These are phyloP conservation scores for Hyposoter didymator DNA, from an alignment of 2,888 invertebrate species.

Conservation along the genomic window DNA sequence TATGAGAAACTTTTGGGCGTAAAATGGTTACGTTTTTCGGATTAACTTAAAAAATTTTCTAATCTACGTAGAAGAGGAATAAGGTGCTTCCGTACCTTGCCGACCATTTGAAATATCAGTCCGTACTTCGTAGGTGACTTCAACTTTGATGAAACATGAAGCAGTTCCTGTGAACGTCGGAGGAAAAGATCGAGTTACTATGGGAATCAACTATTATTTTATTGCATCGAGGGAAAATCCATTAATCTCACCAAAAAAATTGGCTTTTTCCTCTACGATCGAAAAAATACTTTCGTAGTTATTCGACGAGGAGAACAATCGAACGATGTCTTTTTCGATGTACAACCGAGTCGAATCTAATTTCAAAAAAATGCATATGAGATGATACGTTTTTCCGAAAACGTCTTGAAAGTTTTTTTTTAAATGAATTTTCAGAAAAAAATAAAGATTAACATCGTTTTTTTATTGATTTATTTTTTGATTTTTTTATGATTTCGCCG, in stretches of 20 bases:
- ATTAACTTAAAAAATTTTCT: not conserved
- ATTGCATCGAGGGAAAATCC: not conserved
- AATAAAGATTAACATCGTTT: not conserved
- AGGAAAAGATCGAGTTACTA: not conserved
- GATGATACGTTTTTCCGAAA: not conserved
- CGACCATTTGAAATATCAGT: not conserved
- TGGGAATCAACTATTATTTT: not conserved
- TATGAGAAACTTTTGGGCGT: no score
- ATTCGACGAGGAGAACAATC: not conserved
- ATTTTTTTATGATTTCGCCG: not conserved
- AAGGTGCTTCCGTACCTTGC: not conserved
- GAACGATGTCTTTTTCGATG: not conserved
- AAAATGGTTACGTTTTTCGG: no score
- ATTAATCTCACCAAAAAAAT: not conserved
- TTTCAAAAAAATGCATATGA: not conserved
- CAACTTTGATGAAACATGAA: not conserved
- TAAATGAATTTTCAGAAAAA: not conserved
- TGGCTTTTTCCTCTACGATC: not conserved
- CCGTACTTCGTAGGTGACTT: not conserved
- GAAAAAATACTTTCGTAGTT: not conserved
- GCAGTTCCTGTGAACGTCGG: not conserved
- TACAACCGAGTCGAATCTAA: not conserved
- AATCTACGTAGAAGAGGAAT: not conserved
- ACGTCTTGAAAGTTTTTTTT: not conserved
- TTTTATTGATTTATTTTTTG: not conserved